Conservation (phyloP, 2,113 vertebrate genomes). For the Microtus ochrogaster region DNA sequence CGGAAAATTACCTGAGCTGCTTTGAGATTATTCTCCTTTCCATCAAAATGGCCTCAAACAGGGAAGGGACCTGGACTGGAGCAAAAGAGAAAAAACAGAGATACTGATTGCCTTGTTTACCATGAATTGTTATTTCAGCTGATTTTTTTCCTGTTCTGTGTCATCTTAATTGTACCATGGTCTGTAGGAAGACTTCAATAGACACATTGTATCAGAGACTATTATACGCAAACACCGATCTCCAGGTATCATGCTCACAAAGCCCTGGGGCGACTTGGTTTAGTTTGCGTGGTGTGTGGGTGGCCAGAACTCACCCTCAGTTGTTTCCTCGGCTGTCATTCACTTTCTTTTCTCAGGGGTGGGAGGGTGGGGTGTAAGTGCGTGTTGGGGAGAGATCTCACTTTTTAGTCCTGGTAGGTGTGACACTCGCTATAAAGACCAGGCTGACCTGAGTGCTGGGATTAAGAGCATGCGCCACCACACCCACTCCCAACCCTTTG, state of each 20-base stretch:
- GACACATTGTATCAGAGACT: not conserved
- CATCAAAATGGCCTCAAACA: not conserved
- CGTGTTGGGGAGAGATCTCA: too few relatives aligned
- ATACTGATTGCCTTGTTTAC: not conserved
- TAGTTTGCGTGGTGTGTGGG: not conserved
- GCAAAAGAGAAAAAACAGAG: not conserved
- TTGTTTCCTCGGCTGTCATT: not conserved
- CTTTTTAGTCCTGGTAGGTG: not conserved
- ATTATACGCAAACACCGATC: not conserved
- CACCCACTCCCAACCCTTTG: not conserved
- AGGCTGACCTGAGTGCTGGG: not conserved
- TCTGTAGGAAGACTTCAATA: not conserved
- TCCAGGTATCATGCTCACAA: not conserved
- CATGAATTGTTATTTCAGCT: not conserved
- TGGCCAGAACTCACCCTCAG: not conserved
- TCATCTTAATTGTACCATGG: not conserved
- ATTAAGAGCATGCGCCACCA: not conserved
- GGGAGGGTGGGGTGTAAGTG: not conserved
- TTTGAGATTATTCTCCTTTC: conserved; percentile 39
- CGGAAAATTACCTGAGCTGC: not conserved
- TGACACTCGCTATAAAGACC: not conserved
- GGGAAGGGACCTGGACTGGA: not conserved
- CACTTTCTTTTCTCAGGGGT: not conserved
- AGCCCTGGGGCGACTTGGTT: not conserved
- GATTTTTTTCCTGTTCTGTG: not conserved